phyloP scores from a whole-genome alignment of 2,888 invertebrate genomes.

The Dynastes maya region DNA sequence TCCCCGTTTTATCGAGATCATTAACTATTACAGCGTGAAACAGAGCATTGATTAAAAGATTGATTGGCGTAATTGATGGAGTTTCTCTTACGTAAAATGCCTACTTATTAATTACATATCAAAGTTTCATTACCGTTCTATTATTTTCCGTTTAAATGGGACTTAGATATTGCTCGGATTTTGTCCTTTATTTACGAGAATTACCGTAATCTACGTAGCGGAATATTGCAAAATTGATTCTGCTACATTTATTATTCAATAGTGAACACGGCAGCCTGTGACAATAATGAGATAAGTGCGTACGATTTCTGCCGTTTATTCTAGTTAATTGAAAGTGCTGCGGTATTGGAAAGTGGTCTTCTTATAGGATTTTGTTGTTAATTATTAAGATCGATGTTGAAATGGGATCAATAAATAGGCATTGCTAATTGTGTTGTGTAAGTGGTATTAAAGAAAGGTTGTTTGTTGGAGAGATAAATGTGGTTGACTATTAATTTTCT shows the following conservation, averaged over 20 bases:
- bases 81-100: neutral
- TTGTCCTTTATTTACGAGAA: too few species aligned
- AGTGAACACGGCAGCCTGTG: neutral
- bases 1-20: neutral
- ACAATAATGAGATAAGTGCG: neutral
- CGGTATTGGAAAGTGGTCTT: neutral
- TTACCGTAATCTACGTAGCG: too few species aligned
- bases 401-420: too few species aligned
- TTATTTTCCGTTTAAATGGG: neutral
- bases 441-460: too few species aligned
- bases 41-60: neutral
- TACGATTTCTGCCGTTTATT: neutral
- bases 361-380: neutral
- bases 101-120: neutral
- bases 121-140: conserved; percentile 7
- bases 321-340: neutral
- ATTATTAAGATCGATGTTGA: too few species aligned
- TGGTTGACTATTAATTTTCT: too few species aligned
- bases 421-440: too few species aligned
- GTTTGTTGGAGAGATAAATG: too few species aligned
- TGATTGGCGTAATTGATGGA: neutral
- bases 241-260: too few species aligned
- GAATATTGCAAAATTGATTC: too few species aligned
- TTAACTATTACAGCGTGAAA: conserved; percentile 8
- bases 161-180: neutral